Base-by-base conservation (phyloP, 2,888 invertebrate genomes). In the Blomia tropicalis region DNA sequence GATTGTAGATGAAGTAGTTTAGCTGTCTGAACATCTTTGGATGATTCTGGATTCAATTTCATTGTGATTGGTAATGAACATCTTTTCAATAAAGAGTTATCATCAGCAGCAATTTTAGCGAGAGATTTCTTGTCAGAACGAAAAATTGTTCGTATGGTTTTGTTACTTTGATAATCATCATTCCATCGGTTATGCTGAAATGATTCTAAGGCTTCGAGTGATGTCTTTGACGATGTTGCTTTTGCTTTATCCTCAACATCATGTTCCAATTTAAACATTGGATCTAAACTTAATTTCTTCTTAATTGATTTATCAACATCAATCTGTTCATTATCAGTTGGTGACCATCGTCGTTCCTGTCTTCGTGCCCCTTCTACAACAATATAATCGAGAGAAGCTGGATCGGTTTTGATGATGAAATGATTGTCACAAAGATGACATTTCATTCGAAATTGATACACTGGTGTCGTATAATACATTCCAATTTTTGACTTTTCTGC, bases 261-360 rank as follows among this genome's bases (percentile, higher is more conserved):
- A 74, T 98, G 96, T 72, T 98, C 95, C 67, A 98, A 76, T 72
- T 87, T 90, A 73, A 85, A 98, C 98, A 99, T 99, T 4, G 96
- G 85, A 81, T 98, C 95, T 69, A 89, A 88, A 69, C 87, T 90
- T 64, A 98, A 75, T 63, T 84, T 81, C 69, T 87, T 86, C 70
- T 88, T 89, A 0, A 84, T 82, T 72, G 89, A 87, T 72, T 92
- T 90, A 0, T 92, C 92, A 68, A 77, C 76, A 19, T 77, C 72
- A 2, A 69, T 71, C 68, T 95, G 95, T 56, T 87, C 93, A 78
- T 96, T 95, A 69, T 91, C 84, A 32, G 83, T 82, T 0, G 98
- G 93, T 76, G 99, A 96, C 93, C 96, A 99, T 67, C 98, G 80
- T 73, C 91, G 90, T 74, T 98, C 98, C 75, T 99, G 96, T 0